Percentiles rank a stretch among this genome's conserved stretches.
phyloP scores from a whole-genome alignment of 2,113 vertebrate species.

The Puffinus mauretanicus region DNA sequence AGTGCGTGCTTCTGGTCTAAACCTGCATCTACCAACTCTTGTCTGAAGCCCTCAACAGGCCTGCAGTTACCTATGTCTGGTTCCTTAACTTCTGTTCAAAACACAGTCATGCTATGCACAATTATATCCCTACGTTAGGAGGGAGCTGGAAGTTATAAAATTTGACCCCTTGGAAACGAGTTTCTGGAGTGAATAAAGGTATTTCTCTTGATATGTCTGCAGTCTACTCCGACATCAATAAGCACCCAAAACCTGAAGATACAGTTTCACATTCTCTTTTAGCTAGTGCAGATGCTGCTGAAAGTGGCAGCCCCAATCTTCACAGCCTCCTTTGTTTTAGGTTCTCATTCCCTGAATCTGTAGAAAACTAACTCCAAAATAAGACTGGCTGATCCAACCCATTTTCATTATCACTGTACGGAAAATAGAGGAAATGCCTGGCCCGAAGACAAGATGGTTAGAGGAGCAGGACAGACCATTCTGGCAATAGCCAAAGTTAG shows the following conservation, averaged over 20 bases:
- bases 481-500: background rate
- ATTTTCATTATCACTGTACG: background rate
- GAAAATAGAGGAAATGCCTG: background rate
- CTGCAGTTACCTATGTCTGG: background rate
- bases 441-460: background rate
- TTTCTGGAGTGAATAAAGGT: background rate
- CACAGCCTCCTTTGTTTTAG: background rate
- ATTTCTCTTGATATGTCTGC: background rate
- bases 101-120: background rate
- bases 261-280: background rate
- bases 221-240: background rate
- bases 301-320: background rate
- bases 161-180: background rate
- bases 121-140: background rate
- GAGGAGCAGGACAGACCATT: background rate
- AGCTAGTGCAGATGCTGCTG: background rate
- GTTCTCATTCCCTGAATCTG: background rate
- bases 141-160: background rate
- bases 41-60: background rate
- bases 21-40: background rate
- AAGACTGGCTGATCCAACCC: background rate
- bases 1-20: background rate
- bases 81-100: background rate
- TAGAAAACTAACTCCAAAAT: background rate
- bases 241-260: background rate